Evolutionary conservation across 2,797 vertebrate species (phyloP), one percentile per base, ranked within the genome.

Genomic region (Eutrigla gurnardus): DNA sequence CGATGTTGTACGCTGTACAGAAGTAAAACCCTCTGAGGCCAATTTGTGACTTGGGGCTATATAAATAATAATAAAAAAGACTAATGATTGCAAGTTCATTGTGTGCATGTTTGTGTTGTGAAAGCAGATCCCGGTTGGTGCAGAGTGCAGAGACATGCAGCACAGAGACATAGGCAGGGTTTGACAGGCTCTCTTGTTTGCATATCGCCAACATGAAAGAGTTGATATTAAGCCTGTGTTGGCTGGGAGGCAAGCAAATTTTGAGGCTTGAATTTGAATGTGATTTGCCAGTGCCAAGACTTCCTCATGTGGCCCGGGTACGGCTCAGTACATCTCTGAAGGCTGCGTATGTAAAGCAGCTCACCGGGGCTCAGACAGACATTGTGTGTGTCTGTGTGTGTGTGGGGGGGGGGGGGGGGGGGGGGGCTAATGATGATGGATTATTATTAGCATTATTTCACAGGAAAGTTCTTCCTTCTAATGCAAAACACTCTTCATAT

Each of bases 251-350:
- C 95, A 97, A 94, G 91, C 96, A 98, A 99, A 99, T 98, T 93
- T 88, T 94, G 96, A 95, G 96, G 96, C 92, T 93, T 93, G 59
- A 86, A 98, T 99, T 99, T 99, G 98, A 98, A 99, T 99, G 95
- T 94, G 90, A 99, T 99, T 98, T 98, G 97, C 96, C 93, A 94
- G 88, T 66, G 83, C 79, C 93, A 91, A 95, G 94, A 97, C 96
- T 97, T 98, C 96, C 96, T 96, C 93, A 86, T 96, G 83, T 84
- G 89, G 84, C 90, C 45, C 47, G 76, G 81, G 78, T 88, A 95
- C 39, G 92, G 88, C 85, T 93, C 90, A 91, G 92, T 96, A 95
- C 94, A 94, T 95, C 90, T 94, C 93, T 92, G 90, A 94, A 95
- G 94, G 92, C 89, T 90, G 89, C 12, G 1, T 93, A 97, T 94